phyloP scores from a whole-genome alignment of 2,888 invertebrate species.

The Orthonevra nobilis region DNA sequence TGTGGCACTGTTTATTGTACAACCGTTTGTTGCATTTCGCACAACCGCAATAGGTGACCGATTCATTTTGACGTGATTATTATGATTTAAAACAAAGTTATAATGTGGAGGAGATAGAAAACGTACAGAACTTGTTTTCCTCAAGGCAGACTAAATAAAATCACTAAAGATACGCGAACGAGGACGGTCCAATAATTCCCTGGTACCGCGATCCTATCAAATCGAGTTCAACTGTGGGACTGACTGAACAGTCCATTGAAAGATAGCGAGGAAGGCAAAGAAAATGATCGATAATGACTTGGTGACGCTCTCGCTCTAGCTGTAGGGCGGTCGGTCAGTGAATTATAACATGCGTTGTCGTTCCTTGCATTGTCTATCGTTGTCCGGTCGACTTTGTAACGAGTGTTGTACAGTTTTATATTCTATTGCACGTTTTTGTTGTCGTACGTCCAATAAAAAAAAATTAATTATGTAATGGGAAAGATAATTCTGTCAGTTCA shows the following conservation, averaged over 20 bases:
- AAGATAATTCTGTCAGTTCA: neutral
- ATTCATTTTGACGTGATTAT: conserved; percentile 73
- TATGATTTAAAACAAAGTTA: neutral
- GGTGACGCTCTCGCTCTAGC: too few relatives aligned
- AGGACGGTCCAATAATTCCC: neutral
- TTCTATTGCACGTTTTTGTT: conserved; percentile 4
- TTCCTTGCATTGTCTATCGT: neutral
- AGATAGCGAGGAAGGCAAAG: conserved; percentile 26
- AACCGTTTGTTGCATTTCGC: conserved; percentile 72
- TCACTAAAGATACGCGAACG: neutral
- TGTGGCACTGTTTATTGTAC: conserved; percentile 69
- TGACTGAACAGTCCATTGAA: conserved; percentile 26
- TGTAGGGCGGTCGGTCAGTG: conserved; percentile 2
- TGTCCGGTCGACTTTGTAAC: conserved; percentile 1
- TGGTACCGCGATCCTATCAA: conserved; percentile 23
- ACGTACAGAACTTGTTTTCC: conserved; percentile 19
- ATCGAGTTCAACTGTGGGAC: conserved; percentile 50
- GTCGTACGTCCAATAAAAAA: conserved; percentile 7
- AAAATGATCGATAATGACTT: conserved; percentile 32
- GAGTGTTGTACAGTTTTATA: neutral
- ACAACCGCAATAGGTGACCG: conserved; percentile 75
- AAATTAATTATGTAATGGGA: conserved; percentile 26
- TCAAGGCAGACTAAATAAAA: conserved; percentile 21
- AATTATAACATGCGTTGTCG: neutral
- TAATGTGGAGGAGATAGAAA: neutral